phyloP scores from a whole-genome alignment of 1,140 invertebrate genomes.

The Drosophila sp. region DNA sequence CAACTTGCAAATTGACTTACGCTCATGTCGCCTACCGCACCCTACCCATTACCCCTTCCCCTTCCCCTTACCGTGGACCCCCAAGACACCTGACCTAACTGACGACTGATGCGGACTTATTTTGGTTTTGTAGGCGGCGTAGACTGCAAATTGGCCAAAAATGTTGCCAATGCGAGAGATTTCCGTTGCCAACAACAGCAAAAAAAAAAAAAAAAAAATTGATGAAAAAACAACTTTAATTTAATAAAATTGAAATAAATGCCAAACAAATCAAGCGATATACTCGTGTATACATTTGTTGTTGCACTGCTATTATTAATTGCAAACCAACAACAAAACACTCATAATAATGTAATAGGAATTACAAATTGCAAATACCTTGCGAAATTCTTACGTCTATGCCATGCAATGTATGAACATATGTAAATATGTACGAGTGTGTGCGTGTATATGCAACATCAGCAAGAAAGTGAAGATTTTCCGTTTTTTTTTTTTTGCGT shows the following conservation, averaged over 20 bases:
- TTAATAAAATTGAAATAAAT: slow-evolving; percentile 76
- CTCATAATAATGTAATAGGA: slow-evolving; percentile 50
- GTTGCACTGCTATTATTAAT: slow-evolving; percentile 40
- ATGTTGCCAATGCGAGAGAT: slow-evolving; percentile 39
- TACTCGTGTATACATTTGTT: slow-evolving; percentile 20
- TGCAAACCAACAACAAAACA: slow-evolving; percentile 34
- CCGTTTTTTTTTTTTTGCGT: neutral
- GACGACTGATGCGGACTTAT: slow-evolving; percentile 8
- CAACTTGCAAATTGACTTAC: slow-evolving; percentile 20
- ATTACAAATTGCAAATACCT: slow-evolving; percentile 65
- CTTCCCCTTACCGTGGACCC: no score
- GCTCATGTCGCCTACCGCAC: slow-evolving; percentile 17
- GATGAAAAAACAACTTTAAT: slow-evolving; percentile 63
- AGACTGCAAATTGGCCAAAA: slow-evolving; percentile 37
- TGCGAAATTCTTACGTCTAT: slow-evolving; percentile 34
- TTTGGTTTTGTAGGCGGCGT: slow-evolving; percentile 3
- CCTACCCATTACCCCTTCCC: neutral
- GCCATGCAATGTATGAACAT: no score
- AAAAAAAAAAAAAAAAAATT: slow-evolving; percentile 26
- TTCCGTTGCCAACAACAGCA: slow-evolving; percentile 35
- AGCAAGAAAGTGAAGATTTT: slow-evolving; percentile 51
- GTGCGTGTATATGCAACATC: slow-evolving; percentile 20
- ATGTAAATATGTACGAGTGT: no score
- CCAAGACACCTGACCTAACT: neutral
- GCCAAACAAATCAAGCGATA: slow-evolving; percentile 70